Percentiles rank a stretch among this genome's conserved stretches.
Conservation (phyloP, 2,113 vertebrate genomes). For the Arenaria interpres region DNA sequence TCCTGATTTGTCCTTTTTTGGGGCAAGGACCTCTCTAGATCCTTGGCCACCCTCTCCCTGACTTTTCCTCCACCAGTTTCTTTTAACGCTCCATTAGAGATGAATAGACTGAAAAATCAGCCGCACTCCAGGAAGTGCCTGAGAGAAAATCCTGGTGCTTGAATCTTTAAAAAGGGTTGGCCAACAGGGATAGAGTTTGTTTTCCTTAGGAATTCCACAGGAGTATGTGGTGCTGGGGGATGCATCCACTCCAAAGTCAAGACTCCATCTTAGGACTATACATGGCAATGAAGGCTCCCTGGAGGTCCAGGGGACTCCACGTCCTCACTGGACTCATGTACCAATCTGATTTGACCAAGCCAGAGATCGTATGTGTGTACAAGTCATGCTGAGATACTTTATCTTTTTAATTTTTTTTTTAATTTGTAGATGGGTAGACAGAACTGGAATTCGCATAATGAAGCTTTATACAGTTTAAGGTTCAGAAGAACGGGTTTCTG, state of each 20-base stretch:
- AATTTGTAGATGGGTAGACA: not conserved
- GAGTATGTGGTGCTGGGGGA: not conserved
- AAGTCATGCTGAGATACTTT: not conserved
- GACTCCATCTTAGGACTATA: not conserved
- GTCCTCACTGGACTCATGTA: not conserved
- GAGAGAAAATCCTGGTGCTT: not conserved
- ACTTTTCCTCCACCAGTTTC: not conserved
- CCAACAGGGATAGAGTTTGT: not conserved
- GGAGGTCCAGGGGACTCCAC: not conserved
- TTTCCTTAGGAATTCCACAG: not conserved
- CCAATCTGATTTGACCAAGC: not conserved
- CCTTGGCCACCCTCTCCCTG: not conserved
- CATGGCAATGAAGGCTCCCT: not conserved
- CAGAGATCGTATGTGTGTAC: not conserved
- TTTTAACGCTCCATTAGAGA: not conserved
- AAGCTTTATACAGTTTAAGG: not conserved
- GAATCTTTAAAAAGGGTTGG: not conserved
- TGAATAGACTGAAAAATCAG: not conserved
- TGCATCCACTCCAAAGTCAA: not conserved
- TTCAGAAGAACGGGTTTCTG: not conserved
- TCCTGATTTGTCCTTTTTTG: not conserved
- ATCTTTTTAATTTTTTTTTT: not conserved
- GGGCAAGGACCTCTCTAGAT: not conserved
- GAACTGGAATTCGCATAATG: not conserved
- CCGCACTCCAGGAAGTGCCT: not conserved